Percentiles rank a stretch among this genome's conserved stretches.
Evolutionary conservation across 2,797 vertebrate species (phyloP).

Genomic region (Peromyscus eremicus): DNA sequence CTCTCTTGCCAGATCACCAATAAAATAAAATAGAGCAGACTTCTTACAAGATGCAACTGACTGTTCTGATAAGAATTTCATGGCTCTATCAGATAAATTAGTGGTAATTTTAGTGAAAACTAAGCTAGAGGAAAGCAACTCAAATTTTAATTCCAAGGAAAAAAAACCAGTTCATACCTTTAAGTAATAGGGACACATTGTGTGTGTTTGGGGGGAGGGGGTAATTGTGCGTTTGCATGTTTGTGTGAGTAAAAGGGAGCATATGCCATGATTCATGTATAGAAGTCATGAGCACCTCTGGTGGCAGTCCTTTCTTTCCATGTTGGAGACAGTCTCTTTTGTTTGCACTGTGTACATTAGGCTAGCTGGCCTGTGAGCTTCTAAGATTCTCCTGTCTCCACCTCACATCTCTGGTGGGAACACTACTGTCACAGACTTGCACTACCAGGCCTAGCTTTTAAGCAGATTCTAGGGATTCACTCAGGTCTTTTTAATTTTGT

Average conservation of each 20-base stretch:
- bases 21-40: background rate
- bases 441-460: background rate
- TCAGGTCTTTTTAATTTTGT: background rate
- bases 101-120: background rate
- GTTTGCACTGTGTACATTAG: background rate
- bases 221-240: background rate
- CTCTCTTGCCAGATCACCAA: background rate
- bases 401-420: background rate
- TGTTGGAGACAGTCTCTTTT: background rate
- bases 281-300: background rate
- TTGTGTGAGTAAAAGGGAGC: background rate
- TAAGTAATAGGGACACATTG: background rate
- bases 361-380: background rate
- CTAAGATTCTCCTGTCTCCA: background rate
- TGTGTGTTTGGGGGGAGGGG: background rate
- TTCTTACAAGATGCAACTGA: background rate
- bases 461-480: background rate
- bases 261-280: background rate
- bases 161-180: background rate
- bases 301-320: background rate
- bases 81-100: background rate
- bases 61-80: background rate
- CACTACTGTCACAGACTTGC: background rate
- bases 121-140: background rate
- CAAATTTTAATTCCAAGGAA: constrained; percentile 4